phyloP scores from a whole-genome alignment of 2,113 vertebrate species.

The Philantomba maxwellii region DNA sequence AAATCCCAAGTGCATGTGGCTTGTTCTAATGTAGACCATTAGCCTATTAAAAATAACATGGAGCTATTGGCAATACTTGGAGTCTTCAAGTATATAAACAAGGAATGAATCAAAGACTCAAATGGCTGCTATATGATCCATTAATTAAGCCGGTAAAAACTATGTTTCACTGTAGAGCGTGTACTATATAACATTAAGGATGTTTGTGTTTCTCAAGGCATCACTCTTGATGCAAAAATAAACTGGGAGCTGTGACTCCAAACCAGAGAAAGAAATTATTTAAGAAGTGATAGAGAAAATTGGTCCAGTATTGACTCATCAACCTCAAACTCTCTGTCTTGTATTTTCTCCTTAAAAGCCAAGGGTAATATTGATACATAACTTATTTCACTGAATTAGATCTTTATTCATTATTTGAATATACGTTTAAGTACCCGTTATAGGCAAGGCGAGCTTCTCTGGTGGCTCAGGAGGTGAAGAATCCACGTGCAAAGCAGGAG shows the following conservation, averaged over 20 bases:
- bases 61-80: background rate
- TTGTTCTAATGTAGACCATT: background rate
- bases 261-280: background rate
- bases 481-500: background rate
- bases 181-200: background rate
- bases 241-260: background rate
- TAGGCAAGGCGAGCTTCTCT: background rate
- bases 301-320: background rate
- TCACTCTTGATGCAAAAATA: background rate
- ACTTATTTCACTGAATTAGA: background rate
- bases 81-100: background rate
- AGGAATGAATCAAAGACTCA: background rate
- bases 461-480: background rate
- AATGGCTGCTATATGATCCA: background rate
- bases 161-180: background rate
- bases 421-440: fast-evolving
- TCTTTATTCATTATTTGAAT: background rate
- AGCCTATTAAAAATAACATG: constrained; percentile 1
- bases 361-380: background rate
- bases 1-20: background rate
- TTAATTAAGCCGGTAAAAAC: background rate
- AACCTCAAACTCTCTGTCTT: background rate
- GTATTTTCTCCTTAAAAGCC: background rate
- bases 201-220: background rate
- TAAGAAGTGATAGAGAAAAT: background rate